Conservation (phyloP, 2,797 vertebrate genomes). For the Enteromius afrohamiltoni region DNA sequence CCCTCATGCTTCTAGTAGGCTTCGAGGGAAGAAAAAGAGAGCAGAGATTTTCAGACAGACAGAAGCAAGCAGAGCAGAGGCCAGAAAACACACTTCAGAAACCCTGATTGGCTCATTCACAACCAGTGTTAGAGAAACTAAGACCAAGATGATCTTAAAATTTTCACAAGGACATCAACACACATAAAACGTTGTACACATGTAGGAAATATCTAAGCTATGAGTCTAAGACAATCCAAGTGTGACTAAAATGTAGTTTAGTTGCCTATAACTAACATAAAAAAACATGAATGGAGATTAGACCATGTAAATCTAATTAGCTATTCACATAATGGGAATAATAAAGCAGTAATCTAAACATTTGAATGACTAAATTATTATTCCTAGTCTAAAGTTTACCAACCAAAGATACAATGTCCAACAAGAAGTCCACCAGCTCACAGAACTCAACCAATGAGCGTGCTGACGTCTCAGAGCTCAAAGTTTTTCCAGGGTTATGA, state of each 20-base stretch:
- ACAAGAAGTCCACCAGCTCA: conserved; percentile 94
- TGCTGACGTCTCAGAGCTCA: conserved; percentile 77
- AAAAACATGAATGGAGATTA: conserved; percentile 1
- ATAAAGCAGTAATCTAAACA: neutral
- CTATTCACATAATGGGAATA: neutral
- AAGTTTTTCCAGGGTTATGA: conserved; percentile 72
- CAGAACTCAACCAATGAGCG: conserved; percentile 93
- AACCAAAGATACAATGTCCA: conserved; percentile 99
- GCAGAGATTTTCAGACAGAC: conserved; percentile 90
- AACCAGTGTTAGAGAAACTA: conserved; percentile 15
- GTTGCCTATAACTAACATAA: neutral
- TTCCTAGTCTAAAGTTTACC: conserved; percentile 63
- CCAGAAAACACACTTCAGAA: conserved; percentile 64
- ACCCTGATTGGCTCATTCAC: conserved; percentile 1
- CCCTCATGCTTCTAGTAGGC: conserved; percentile 99
- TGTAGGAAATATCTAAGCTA: neutral
- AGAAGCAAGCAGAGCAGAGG: conserved; percentile 81
- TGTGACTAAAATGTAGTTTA: conserved; percentile 6
- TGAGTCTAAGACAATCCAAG: neutral
- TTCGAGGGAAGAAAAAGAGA: conserved; percentile 89
- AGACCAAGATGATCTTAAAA: conserved; percentile 17
- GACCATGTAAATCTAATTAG: neutral
- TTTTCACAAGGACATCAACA: neutral
- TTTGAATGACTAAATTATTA: neutral
- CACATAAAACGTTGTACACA: neutral